phyloP scores from a whole-genome alignment of 2,797 vertebrate genomes.

The Oryzias sinensis region DNA sequence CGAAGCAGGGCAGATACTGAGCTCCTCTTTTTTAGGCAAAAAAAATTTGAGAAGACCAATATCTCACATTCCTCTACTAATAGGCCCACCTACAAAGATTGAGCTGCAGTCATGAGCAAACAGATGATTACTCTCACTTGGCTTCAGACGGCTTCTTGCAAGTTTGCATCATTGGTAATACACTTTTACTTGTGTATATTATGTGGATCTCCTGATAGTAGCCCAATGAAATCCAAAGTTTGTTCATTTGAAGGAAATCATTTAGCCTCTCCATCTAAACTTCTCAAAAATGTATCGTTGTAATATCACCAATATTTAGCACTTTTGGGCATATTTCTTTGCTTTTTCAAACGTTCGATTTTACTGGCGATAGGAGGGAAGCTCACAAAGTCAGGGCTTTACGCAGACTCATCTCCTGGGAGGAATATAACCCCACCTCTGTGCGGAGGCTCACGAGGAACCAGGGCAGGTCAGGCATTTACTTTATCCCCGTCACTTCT shows the following conservation, averaged over 20 bases:
- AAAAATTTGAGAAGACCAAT: constrained; percentile 54
- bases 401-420: constrained; percentile 56
- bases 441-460: constrained; percentile 52
- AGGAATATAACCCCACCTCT: constrained; percentile 64
- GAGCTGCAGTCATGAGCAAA: constrained; percentile 46
- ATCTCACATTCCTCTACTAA: constrained; percentile 64
- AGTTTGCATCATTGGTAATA: constrained; percentile 48
- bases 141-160: constrained; percentile 39
- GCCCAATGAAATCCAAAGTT: constrained; percentile 9
- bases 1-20: constrained; percentile 30
- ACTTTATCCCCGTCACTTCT: constrained; percentile 50
- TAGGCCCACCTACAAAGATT: constrained; percentile 66
- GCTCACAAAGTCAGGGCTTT: constrained; percentile 44
- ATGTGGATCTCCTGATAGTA: constrained; percentile 17
- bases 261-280: constrained; percentile 6
- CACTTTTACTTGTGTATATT: constrained; percentile 5
- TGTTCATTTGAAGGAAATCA: constrained; percentile 2
- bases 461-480: constrained; percentile 62
- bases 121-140: constrained; percentile 63
- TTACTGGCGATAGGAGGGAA: constrained; percentile 43
- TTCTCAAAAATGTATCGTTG: constrained; percentile 1
- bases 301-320: constrained; percentile 34
- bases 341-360: constrained; percentile 37
- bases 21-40: constrained; percentile 30
- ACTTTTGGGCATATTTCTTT: constrained; percentile 41